Percentiles rank a stretch among this genome's conserved stretches.
Evolutionary conservation across 2,797 vertebrate genomes (phyloP).

Genomic region (Hipposideros larvatus): DNA sequence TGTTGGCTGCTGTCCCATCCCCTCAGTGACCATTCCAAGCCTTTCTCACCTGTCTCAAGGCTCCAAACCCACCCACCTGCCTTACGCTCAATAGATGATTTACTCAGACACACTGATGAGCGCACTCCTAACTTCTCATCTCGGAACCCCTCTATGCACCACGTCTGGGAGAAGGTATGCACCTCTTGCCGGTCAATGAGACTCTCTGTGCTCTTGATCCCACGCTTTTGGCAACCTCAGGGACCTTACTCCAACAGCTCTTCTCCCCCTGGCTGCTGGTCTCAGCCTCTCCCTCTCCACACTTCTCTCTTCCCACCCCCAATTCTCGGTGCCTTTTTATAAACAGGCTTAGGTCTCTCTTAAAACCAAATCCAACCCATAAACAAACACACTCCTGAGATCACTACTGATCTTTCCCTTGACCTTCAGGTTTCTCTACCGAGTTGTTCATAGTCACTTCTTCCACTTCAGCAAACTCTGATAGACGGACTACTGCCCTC

Average conservation of each 20-base stretch:
- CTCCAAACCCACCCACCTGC: not conserved
- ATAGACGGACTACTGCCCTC: not conserved
- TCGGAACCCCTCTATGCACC: not conserved
- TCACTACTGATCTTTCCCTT: not conserved
- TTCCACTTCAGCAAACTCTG: not conserved
- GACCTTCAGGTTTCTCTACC: slow-evolving; percentile 2
- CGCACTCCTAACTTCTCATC: not conserved
- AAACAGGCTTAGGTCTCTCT: not conserved
- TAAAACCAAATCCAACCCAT: not conserved
- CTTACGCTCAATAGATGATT: not conserved
- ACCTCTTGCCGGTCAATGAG: not conserved
- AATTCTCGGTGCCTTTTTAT: not conserved
- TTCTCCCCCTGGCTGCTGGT: not conserved
- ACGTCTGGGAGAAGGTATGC: not conserved
- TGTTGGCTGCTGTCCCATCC: not conserved
- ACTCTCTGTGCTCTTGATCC: not conserved
- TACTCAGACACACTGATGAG: not conserved
- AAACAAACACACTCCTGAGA: not conserved
- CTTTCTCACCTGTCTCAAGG: not conserved
- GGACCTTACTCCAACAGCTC: no score
- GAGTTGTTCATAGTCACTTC: not conserved
- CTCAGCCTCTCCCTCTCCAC: not conserved
- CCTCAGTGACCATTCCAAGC: not conserved
- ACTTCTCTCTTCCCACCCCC: rapidly evolving
- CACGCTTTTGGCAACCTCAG: not conserved